phyloP scores from a whole-genome alignment of 2,113 vertebrate genomes.

The Cichladusa arquata region DNA sequence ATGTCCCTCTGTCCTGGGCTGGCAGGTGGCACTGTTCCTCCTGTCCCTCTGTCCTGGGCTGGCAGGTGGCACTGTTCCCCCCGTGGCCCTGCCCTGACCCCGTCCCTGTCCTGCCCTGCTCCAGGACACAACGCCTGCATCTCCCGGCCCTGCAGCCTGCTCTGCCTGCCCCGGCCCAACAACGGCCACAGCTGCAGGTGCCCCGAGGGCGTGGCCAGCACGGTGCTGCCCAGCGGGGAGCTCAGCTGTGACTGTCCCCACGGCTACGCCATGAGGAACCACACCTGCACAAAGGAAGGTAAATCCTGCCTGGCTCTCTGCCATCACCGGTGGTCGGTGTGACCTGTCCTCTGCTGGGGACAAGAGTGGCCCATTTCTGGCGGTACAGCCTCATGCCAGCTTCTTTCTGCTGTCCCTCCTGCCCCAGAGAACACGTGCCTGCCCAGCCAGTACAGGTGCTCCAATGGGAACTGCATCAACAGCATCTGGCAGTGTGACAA shows the following conservation, averaged over 20 bases:
- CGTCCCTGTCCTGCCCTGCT: not conserved
- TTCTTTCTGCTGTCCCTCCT: not conserved
- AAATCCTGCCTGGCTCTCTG: not conserved
- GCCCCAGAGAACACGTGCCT: constrained; percentile 83
- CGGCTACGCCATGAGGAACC: constrained; percentile 82
- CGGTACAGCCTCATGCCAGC: not conserved
- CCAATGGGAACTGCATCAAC: constrained; percentile 95
- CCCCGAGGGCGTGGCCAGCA: constrained; percentile 82
- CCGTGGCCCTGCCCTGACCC: fast-evolving
- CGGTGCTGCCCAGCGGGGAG: constrained; percentile 78
- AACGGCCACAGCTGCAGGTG: constrained; percentile 84
- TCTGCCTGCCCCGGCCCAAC: constrained; percentile 89
- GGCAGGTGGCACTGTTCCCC: too few species aligned
- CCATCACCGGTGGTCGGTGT: fast-evolving
- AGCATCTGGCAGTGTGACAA: constrained; percentile 98
- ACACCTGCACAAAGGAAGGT: constrained; percentile 86
- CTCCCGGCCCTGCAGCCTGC: constrained; percentile 85
- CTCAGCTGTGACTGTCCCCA: constrained; percentile 87
- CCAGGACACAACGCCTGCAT: constrained; percentile 88
- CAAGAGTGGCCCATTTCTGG: fast-evolving
- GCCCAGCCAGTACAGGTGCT: constrained; percentile 92
- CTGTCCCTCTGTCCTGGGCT: too few species aligned
- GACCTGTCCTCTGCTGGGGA: not conserved
- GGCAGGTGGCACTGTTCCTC: too few species aligned
- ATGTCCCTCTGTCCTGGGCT: too few species aligned